phyloP scores from a whole-genome alignment of 2,797 vertebrate species.

The Trichosurus vulpecula region DNA sequence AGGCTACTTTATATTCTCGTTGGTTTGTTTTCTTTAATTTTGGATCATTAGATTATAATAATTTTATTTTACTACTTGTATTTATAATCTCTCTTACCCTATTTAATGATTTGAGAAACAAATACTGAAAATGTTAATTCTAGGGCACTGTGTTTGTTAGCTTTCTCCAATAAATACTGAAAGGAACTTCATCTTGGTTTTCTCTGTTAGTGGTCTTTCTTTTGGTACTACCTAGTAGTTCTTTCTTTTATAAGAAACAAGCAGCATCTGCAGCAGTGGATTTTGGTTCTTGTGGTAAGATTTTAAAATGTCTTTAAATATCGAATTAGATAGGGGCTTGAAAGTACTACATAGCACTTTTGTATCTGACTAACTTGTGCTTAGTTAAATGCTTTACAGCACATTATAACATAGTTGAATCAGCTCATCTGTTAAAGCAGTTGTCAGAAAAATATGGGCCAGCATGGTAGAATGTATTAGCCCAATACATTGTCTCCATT shows the following conservation, averaged over 20 bases:
- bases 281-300: conserved; percentile 58
- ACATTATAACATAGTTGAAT: conserved; percentile 80
- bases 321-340: conserved; percentile 66
- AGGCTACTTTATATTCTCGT: neutral
- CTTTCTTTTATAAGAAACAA: conserved; percentile 51
- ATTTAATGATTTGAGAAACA: conserved; percentile 47
- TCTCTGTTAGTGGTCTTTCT: conserved; percentile 12
- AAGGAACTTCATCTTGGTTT: conserved; percentile 9
- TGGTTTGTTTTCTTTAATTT: conserved; percentile 52
- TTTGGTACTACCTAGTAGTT: conserved; percentile 3
- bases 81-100: conserved; percentile 44
- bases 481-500: conserved; percentile 92
- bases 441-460: conserved; percentile 91
- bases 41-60: conserved; percentile 36
- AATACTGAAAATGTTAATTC: neutral
- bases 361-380: conserved; percentile 75
- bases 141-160: neutral
- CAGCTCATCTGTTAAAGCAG: conserved; percentile 90
- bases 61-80: conserved; percentile 53
- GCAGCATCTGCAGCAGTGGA: conserved; percentile 50
- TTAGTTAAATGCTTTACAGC: conserved; percentile 83
- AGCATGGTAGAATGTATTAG: conserved; percentile 92
- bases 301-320: conserved; percentile 59
- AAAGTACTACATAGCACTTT: conserved; percentile 58
- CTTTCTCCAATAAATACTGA: conserved; percentile 41